Base-by-base conservation (phyloP, 2,888 invertebrate genomes). In the Beris morrisii region DNA sequence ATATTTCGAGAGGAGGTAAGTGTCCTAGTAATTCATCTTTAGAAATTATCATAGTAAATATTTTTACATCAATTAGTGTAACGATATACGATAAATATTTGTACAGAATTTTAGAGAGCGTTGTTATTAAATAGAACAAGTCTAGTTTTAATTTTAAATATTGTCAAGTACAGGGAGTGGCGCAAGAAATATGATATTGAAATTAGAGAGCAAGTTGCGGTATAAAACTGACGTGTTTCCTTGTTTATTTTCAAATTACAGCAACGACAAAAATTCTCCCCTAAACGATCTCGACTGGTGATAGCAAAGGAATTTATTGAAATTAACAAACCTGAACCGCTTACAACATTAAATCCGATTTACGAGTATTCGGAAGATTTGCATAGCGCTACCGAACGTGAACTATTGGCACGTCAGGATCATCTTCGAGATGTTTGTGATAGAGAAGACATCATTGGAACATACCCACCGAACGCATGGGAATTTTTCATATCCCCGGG, bases 401-500 rank as follows among this genome's bases (percentile, higher is more conserved):
- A 87, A 67, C 79, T 89, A 72, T 82, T 81, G 43, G 76, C 79
- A 45, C 79, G 87, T 9, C 80, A 80, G 54, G 73, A 75, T 2
- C 82, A 78, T 66, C 81, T 86, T 45, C 80, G 81, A 69, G 77
- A 81, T 57, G 82, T 84, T 22, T 87, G 87, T 71, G 79, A 78
- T n/a, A 78, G 77, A 61, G 76, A 81, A 65, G 76, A 79, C 70
- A 74, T 82, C 44, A 73, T 77, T 69, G 73, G 75, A 53, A 73
- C 75, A 53, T 83, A 75, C 74, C 78, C 80, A 72, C 86, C 89
- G 70, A 89, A 89, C 76, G 87, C 86, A 71, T 88, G 88, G 83
- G 90, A 90, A 77, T 90, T 89, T 77, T 88, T 90, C 75, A 86
- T 89, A 68, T 89, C 85, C 71, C 86, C 82, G 75, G 87, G 82